phyloP scores from a whole-genome alignment of 2,113 vertebrate genomes.

The Lamprotornis superbus region DNA sequence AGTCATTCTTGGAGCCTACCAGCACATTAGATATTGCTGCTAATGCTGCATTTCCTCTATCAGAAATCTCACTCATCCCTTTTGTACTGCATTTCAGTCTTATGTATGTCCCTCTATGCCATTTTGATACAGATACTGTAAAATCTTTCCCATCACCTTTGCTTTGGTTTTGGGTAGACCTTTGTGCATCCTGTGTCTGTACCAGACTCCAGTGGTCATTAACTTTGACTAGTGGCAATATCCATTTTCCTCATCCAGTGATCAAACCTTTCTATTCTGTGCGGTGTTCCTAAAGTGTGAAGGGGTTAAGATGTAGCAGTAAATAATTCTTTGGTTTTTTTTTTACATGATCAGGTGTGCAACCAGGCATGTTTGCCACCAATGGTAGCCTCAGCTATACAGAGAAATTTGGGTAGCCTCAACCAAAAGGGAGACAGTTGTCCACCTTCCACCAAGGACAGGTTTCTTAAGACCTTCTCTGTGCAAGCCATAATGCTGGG shows the following conservation, averaged over 20 bases:
- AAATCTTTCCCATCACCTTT: neutral
- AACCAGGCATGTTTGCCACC: neutral
- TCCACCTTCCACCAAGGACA: neutral
- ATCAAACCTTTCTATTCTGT: neutral
- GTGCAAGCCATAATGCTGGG: neutral
- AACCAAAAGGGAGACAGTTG: accelerated
- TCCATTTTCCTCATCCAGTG: accelerated
- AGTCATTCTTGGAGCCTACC: neutral
- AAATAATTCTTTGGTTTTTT: neutral
- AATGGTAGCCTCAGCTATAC: neutral
- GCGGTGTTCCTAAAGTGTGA: neutral
- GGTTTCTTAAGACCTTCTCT: neutral
- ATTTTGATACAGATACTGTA: neutral
- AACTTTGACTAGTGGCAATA: neutral
- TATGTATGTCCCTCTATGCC: accelerated
- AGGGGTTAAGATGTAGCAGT: neutral
- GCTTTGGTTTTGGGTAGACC: neutral
- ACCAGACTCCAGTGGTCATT: neutral
- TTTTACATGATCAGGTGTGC: neutral
- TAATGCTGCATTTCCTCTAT: neutral
- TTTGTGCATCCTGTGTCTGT: neutral
- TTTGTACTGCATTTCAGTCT: neutral
- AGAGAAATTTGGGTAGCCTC: neutral
- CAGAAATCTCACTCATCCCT: neutral
- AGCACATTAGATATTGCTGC: neutral